Conservation (phyloP, 2,888 invertebrate species). For the Acheta domesticus region DNA sequence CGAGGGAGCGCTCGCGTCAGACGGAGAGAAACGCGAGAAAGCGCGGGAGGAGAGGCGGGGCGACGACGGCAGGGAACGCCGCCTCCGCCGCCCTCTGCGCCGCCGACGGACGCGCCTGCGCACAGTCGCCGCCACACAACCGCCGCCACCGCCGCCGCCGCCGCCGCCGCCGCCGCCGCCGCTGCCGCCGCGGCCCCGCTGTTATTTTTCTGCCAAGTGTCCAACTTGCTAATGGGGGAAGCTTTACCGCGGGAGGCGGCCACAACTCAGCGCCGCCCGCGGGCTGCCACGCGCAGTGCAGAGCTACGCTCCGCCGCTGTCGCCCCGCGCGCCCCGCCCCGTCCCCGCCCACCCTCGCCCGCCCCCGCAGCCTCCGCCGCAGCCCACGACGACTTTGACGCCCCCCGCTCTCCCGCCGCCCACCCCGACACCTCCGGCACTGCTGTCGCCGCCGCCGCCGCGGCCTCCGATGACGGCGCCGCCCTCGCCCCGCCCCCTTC, state of each 20-base stretch:
- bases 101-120: neutral
- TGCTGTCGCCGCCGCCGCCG: no score
- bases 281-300: neutral
- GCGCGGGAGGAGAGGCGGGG: no score
- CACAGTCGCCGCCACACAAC: neutral
- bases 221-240: slow-evolving; percentile 18
- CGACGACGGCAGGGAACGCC: no score
- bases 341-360: no score
- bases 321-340: neutral
- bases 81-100: no score
- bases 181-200: neutral
- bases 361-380: no score
- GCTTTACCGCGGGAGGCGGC: slow-evolving; percentile 9
- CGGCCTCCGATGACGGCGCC: neutral
- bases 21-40: no score
- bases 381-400: no score
- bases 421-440: no score
- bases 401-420: no score
- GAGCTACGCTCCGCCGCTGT: neutral
- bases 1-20: no score
- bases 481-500: neutral
- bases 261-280: neutral
- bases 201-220: slow-evolving; percentile 18
- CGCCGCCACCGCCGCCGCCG: no score
- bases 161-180: neutral